A percentile compares a stretch with the other conserved stretches of the same genome.
Evolutionary conservation across 2,888 invertebrate species (phyloP).

Genomic region (Catocala fraxini): DNA sequence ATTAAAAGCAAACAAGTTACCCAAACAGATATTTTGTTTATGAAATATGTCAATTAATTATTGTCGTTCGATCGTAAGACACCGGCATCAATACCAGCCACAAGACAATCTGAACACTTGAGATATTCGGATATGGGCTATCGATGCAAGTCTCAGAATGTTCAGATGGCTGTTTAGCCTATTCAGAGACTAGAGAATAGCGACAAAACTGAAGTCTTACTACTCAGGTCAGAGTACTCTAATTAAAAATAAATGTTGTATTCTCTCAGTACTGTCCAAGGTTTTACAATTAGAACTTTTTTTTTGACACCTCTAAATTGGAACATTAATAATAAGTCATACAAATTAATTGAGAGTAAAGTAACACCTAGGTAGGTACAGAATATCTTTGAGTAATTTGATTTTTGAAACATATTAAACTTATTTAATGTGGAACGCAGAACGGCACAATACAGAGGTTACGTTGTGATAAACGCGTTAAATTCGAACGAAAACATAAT

Average conservation of each 20-base stretch:
- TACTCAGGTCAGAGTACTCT: too few relatives aligned
- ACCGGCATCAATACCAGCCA: too few relatives aligned
- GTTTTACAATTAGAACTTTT: constrained; percentile 37
- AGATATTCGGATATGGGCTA: too few relatives aligned
- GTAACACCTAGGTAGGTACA: constrained; percentile 45
- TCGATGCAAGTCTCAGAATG: too few relatives aligned
- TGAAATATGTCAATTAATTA: too few relatives aligned
- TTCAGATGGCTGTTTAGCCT: too few relatives aligned
- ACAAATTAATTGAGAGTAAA: constrained; percentile 49
- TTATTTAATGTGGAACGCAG: constrained; percentile 31
- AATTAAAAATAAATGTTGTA: constrained; percentile 8
- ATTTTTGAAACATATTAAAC: constrained; percentile 35
- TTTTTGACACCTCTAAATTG: constrained; percentile 48
- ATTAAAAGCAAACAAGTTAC: too few relatives aligned
- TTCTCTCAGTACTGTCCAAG: constrained; percentile 26
- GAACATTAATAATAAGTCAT: constrained; percentile 52
- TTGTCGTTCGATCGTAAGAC: too few relatives aligned
- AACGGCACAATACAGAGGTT: constrained; percentile 33
- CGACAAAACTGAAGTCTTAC: too few relatives aligned
- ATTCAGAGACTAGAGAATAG: too few relatives aligned
- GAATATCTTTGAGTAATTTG: constrained; percentile 47
- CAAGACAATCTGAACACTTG: too few relatives aligned
- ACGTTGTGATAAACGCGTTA: constrained; percentile 15
- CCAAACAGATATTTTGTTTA: too few relatives aligned
- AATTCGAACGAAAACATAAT: constrained; percentile 4